These are phyloP conservation scores for Noctua pronuba DNA, from an alignment of 2,888 invertebrate species.

Conservation along the genomic window DNA sequence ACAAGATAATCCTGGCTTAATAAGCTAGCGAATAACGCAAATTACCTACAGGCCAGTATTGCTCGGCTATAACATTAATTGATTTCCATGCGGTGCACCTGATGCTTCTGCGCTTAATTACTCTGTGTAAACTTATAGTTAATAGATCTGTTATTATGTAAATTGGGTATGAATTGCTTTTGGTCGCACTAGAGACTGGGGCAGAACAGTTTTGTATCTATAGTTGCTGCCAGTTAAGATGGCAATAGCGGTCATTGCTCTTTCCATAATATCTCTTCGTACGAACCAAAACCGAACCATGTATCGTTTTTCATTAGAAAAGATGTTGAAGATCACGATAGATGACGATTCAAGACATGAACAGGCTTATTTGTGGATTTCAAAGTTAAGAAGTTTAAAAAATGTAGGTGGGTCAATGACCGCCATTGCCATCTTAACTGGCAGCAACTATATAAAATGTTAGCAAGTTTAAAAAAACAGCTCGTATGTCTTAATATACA, in stretches of 20 bases:
- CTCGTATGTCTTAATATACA: neutral
- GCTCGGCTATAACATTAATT: conserved; percentile 84
- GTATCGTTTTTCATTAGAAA: no score
- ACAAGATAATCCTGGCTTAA: conserved; percentile 71
- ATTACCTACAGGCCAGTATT: conserved; percentile 67
- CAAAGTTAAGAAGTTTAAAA: no score
- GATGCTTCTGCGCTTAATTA: conserved; percentile 69
- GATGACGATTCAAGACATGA: no score
- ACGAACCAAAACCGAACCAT: no score
- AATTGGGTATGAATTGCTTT: conserved; percentile 1
- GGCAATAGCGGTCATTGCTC: no score
- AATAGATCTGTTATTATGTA: conserved; percentile 38
- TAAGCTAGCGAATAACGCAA: conserved; percentile 76
- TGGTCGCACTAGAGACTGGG: neutral
- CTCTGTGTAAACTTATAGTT: conserved; percentile 50
- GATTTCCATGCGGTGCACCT: conserved; percentile 85
- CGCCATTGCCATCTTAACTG: no score
- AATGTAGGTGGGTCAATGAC: no score
- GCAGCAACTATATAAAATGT: no score
- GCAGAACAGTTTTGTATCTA: neutral
- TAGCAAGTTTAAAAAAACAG: neutral
- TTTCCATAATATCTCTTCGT: no score
- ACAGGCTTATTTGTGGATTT: no score
- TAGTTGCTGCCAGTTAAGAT: no score
- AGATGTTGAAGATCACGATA: no score